phyloP scores from a whole-genome alignment of 1,140 invertebrate genomes.

The Drosophila azteca region DNA sequence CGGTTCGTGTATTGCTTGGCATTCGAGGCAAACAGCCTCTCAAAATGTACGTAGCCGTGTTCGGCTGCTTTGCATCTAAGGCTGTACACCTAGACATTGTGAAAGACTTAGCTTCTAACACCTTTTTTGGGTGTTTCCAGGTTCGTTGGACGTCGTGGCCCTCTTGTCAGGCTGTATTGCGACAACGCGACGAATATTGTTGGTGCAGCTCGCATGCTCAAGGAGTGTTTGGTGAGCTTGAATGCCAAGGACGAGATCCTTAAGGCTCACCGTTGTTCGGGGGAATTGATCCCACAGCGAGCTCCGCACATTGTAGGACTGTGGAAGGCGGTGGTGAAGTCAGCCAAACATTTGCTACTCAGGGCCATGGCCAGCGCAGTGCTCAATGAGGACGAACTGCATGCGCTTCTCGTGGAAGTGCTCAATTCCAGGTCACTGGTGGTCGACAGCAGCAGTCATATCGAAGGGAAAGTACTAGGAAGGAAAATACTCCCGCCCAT shows the following conservation, averaged over 20 bases:
- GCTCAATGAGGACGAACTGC: too few relatives aligned
- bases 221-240: not conserved
- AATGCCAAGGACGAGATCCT: not conserved
- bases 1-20: not conserved
- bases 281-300: not conserved
- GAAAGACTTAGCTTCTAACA: too few relatives aligned
- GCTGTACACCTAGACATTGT: constrained; percentile 4
- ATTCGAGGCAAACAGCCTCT: not conserved
- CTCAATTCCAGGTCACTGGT: too few relatives aligned
- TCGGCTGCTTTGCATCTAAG: not conserved
- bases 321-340: too few relatives aligned
- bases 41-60: not conserved
- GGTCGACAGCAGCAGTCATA: too few relatives aligned
- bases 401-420: too few relatives aligned
- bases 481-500: too few relatives aligned
- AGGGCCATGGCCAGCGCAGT: too few relatives aligned
- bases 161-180: not conserved
- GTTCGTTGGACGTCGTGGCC: not conserved
- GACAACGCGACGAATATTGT: not conserved
- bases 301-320: too few relatives aligned
- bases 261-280: not conserved
- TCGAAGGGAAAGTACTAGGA: too few relatives aligned
- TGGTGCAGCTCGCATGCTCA: not conserved
- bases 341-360: too few relatives aligned
- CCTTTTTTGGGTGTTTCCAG: not conserved